A percentile compares a stretch with the other conserved stretches of the same genome.
These are phyloP conservation scores for Ascidia mentula DNA, from an alignment of 23 tunicate genomes.

Conservation along the genomic window DNA sequence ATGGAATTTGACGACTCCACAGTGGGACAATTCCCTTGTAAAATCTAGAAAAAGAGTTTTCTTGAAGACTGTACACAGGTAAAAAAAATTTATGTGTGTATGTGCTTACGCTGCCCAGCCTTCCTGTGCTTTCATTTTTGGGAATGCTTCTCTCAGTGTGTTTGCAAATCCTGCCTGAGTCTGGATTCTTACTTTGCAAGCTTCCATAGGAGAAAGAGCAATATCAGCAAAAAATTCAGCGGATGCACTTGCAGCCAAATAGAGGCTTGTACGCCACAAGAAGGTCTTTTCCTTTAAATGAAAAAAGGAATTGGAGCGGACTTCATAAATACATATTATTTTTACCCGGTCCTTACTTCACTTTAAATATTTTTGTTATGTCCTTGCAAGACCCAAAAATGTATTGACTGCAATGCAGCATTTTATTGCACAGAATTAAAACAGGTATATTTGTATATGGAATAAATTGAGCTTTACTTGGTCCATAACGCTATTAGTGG, in stretches of 20 bases:
- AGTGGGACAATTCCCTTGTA: slow-evolving; percentile 92
- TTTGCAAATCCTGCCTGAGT: slow-evolving; percentile 94
- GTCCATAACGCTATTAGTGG: too few species aligned
- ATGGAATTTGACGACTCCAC: slow-evolving; percentile 97
- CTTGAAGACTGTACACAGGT: background rate
- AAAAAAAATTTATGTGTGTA: background rate
- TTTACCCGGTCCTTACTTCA: too few species aligned
- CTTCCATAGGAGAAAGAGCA: slow-evolving; percentile 98
- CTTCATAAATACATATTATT: too few species aligned
- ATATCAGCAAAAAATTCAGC: slow-evolving; percentile 99
- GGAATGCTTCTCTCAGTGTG: slow-evolving; percentile 97
- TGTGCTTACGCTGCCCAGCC: slow-evolving; percentile 75
- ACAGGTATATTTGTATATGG: too few species aligned
- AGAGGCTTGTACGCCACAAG: slow-evolving; percentile 89
- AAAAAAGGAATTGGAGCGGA: too few species aligned
- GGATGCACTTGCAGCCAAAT: slow-evolving; percentile 95
- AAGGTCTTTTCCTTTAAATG: slow-evolving; percentile 71
- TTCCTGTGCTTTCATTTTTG: slow-evolving; percentile 94
- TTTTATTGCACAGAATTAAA: background rate
- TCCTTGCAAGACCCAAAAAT: too few species aligned
- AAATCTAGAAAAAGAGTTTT: slow-evolving; percentile 34
- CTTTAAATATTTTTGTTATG: too few species aligned
- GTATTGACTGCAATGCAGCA: too few species aligned
- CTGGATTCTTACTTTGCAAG: slow-evolving; percentile 96
- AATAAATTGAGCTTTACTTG: too few species aligned